phyloP scores from a whole-genome alignment of 2,797 vertebrate genomes.

The Acipenser transmontanus region DNA sequence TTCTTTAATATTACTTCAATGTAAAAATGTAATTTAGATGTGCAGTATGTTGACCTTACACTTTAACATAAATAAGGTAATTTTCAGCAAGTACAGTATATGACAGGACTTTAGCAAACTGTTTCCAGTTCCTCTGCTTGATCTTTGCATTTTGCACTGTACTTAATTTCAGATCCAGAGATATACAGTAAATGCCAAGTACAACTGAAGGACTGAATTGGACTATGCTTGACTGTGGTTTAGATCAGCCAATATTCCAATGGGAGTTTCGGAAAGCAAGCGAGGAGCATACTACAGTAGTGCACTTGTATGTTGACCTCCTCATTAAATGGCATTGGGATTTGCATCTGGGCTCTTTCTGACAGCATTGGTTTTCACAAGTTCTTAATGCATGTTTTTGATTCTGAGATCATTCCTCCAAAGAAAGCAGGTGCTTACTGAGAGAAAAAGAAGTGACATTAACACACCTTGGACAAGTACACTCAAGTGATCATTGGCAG shows the following conservation, averaged over 20 bases:
- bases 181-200: background rate
- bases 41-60: too few relatives aligned
- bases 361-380: background rate
- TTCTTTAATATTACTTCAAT: too few relatives aligned
- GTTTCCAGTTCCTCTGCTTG: background rate
- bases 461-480: too few relatives aligned
- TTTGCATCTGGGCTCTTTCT: background rate
- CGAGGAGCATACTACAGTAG: background rate
- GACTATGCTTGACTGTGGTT: background rate
- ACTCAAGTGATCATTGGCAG: too few relatives aligned
- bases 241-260: background rate
- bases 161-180: background rate
- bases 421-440: too few relatives aligned
- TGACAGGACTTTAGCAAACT: too few relatives aligned
- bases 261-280: background rate
- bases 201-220: background rate
- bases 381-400: background rate
- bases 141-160: background rate
- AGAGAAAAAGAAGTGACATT: too few relatives aligned
- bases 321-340: background rate
- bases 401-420: background rate
- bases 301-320: background rate
- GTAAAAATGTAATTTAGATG: too few relatives aligned
- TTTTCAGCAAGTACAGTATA: too few relatives aligned
- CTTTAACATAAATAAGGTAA: too few relatives aligned